phyloP scores from a whole-genome alignment of 2,888 invertebrate genomes.

The Bembecia ichneumoniformis region DNA sequence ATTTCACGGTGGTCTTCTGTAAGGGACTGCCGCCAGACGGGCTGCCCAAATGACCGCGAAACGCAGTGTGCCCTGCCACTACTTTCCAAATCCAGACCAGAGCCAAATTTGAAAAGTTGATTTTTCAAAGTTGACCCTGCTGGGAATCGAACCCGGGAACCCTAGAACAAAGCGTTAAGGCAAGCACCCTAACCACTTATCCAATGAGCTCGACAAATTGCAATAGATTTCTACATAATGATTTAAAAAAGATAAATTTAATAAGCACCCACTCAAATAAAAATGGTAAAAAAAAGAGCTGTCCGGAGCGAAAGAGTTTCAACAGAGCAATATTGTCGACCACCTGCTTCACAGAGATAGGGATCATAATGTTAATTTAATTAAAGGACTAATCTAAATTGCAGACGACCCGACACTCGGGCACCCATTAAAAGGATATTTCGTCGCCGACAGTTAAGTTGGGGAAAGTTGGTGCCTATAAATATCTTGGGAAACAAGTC shows the following conservation, averaged over 20 bases:
- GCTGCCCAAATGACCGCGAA: no score
- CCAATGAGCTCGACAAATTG: no score
- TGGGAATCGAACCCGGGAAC: no score
- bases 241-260: background rate
- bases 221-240: no score
- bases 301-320: conserved; percentile 26
- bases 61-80: no score
- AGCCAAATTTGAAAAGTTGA: no score
- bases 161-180: no score
- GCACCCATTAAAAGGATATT: conserved; percentile 69
- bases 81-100: no score
- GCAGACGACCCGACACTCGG: conserved; percentile 69
- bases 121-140: no score
- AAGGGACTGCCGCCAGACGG: no score
- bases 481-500: conserved; percentile 58
- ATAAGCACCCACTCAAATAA: background rate
- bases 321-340: conserved; percentile 55
- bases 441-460: conserved; percentile 57
- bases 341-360: conserved; percentile 65
- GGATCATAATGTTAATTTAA: conserved; percentile 73
- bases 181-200: no score
- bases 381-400: conserved; percentile 73
- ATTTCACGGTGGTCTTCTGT: no score
- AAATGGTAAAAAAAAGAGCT: conserved; percentile 10
- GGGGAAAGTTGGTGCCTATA: conserved; percentile 61